Base-by-base conservation (phyloP, 2,888 invertebrate genomes). In the Drosophila formosana region DNA sequence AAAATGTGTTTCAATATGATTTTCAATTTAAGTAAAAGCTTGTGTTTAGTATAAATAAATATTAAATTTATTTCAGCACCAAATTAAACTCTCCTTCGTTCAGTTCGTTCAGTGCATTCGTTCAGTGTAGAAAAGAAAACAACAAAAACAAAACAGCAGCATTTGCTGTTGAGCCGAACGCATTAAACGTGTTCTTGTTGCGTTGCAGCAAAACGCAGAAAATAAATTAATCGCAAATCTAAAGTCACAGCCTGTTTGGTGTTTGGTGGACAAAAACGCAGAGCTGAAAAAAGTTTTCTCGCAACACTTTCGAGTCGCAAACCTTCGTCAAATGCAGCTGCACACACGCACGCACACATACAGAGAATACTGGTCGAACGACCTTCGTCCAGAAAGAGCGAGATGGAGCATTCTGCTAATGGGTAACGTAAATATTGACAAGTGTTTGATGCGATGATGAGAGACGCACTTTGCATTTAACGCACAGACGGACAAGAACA, bases 371-470 rank as follows among this genome's bases (percentile, higher is more conserved):
- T 49, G 39, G 34, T 34, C 25, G 13, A 47, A 18, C 72, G 83
- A 82, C 86, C 80, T 80, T 86, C 86, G 72, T 46, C n/a, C 11
- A 68, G 28, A 37, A 11, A 51, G 47, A 56, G 51, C 11, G 41
- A 53, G 26, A 39, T 18, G 13, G 4, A 23, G 43, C 34, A 60
- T 60, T 28, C 37, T 34, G 34, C 55, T 75, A 67, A 78, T 75
- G 57, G 49, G 43, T 60, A 66, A 86, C 46, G 66, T 72, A 80
- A 80, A 86, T 69, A 86, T 86, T 83, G 83, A 83, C 83, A 83
- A 49, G 47, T 50, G 73, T 32, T 55, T 30, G 56, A 45, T 30
- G 34, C 30, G 32, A 18, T 18, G 18, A 18, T 18, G 18, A 61
- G 37, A 41, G 61, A 56, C 58, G 46, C 45, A 66, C 62, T 77